Conservation (phyloP, 2,797 vertebrate genomes). For the Pangasius macronema region DNA sequence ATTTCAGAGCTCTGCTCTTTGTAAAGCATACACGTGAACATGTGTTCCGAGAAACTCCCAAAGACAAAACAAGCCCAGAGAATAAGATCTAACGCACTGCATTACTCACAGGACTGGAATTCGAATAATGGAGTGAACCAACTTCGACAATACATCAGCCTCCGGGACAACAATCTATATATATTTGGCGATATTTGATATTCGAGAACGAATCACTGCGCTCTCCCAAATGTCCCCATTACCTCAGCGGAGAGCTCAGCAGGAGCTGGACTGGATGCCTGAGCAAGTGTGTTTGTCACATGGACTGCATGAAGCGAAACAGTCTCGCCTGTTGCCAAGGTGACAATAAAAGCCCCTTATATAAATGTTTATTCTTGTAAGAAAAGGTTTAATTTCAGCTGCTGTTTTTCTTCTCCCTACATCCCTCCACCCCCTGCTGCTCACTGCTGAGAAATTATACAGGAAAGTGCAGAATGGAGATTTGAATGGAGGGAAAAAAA, state of each 20-base stretch:
- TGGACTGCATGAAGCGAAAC: constrained; percentile 53
- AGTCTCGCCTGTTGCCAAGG: constrained; percentile 61
- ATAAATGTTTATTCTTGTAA: constrained; percentile 60
- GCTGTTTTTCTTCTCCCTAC: constrained; percentile 35
- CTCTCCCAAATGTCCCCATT: constrained; percentile 40
- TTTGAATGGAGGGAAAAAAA: background rate
- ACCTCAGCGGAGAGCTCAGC: constrained; percentile 47
- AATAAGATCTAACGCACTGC: constrained; percentile 50
- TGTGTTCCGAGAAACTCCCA: background rate
- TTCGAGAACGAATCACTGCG: constrained; percentile 48
- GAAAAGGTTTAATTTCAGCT: constrained; percentile 57
- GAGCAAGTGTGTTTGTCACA: constrained; percentile 58
- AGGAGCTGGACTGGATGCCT: constrained; percentile 50
- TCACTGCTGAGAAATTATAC: constrained; percentile 43
- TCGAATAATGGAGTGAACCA: constrained; percentile 47
- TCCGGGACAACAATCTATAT: constrained; percentile 40
- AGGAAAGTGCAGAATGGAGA: constrained; percentile 24
- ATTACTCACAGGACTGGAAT: constrained; percentile 56
- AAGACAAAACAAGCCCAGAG: constrained; percentile 35
- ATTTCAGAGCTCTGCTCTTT: constrained; percentile 9
- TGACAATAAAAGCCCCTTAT: constrained; percentile 57
- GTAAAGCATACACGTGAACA: constrained; percentile 30
- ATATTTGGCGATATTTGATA: constrained; percentile 43
- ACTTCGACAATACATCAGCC: constrained; percentile 51
- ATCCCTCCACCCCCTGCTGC: constrained; percentile 31